Conservation (phyloP, 2,113 vertebrate species). For the Nothobranchius furzeri region DNA sequence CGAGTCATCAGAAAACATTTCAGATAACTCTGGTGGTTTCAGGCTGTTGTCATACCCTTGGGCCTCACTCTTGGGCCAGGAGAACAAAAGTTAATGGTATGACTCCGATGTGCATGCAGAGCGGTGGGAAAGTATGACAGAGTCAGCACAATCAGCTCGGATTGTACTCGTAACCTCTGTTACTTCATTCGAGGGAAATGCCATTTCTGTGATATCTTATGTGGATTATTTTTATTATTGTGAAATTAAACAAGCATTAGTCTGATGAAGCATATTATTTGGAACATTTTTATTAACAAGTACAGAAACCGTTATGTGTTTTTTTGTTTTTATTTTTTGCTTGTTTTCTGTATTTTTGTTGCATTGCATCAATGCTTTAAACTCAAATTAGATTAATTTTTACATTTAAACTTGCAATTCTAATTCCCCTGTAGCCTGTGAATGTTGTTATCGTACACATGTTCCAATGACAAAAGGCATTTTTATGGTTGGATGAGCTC, state of each 20-base stretch:
- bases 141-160: constrained; percentile 11
- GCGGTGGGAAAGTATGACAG: constrained; percentile 45
- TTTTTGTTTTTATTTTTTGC: no score
- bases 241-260: no score
- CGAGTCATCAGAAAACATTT: constrained; percentile 66
- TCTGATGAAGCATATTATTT: no score
- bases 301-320: no score
- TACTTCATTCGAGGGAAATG: constrained; percentile 27
- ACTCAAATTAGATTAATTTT: constrained; percentile 5
- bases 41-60: constrained; percentile 49
- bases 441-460: constrained; percentile 63
- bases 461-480: constrained; percentile 58
- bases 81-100: constrained; percentile 39
- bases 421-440: constrained; percentile 18
- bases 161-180: constrained; percentile 21
- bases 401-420: constrained; percentile 40
- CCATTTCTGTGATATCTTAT: background rate
- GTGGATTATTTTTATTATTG: no score
- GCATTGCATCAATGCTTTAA: background rate
- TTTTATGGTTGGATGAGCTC: constrained; percentile 48
- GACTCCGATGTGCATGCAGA: constrained; percentile 33
- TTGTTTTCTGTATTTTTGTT: background rate
- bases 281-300: no score
- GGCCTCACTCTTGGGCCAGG: constrained; percentile 37
- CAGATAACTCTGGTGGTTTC: constrained; percentile 48